Conservation (phyloP, 2,888 invertebrate genomes). For the Idaea straminata region DNA sequence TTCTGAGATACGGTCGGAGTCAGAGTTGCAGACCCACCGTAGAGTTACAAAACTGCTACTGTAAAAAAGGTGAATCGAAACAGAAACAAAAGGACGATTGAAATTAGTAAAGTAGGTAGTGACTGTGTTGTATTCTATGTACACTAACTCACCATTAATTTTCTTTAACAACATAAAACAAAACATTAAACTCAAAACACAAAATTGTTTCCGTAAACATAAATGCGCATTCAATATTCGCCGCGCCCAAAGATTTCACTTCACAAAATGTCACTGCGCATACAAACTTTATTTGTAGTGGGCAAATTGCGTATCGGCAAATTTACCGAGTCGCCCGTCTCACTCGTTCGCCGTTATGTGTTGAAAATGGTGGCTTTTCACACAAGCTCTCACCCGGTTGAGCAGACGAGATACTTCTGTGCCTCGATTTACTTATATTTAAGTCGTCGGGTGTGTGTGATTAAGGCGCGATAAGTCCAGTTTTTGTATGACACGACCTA, state of each 20-base stretch:
- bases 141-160: neutral
- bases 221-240: neutral
- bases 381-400: constrained; percentile 49
- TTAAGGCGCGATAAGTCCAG: too few relatives aligned
- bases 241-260: constrained; percentile 28
- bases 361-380: constrained; percentile 67
- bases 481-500: too few relatives aligned
- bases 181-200: neutral
- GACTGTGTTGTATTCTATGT: neutral
- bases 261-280: constrained; percentile 19
- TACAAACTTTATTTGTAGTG: constrained; percentile 45
- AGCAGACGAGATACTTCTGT: constrained; percentile 36
- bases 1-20: too few relatives aligned
- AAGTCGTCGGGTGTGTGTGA: neutral
- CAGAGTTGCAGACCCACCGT: too few relatives aligned
- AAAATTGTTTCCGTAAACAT: neutral
- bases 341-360: constrained; percentile 50
- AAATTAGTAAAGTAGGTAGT: too few relatives aligned
- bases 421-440: neutral
- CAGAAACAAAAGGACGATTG: too few relatives aligned
- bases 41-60: too few relatives aligned
- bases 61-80: too few relatives aligned
- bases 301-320: constrained; percentile 64
- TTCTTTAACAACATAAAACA: neutral
- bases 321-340: constrained; percentile 49